phyloP scores from a whole-genome alignment of 2,888 invertebrate genomes.

The Phaedon cochleariae region DNA sequence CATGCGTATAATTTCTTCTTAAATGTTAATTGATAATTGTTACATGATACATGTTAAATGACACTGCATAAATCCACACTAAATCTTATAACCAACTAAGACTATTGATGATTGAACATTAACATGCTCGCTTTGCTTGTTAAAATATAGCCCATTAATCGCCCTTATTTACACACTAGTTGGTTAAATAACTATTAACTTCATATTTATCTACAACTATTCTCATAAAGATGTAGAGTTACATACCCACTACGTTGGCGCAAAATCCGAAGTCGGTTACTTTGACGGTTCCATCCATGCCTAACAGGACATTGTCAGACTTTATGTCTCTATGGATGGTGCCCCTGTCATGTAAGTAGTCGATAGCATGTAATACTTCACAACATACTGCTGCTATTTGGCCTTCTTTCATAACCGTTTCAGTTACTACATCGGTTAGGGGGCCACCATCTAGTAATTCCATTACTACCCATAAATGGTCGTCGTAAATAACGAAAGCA shows the following conservation, averaged over 20 bases:
- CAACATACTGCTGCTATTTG: conserved; percentile 96
- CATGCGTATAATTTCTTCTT: too few species aligned
- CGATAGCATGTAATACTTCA: conserved; percentile 86
- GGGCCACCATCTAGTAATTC: conserved; percentile 95
- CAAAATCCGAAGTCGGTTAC: conserved; percentile 98
- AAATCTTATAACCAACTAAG: too few species aligned
- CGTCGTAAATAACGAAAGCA: conserved; percentile 83
- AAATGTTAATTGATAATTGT: too few species aligned
- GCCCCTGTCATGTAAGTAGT: conserved; percentile 87
- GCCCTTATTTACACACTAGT: too few species aligned
- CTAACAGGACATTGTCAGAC: conserved; percentile 95
- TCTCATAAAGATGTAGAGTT: too few species aligned
- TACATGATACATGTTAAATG: too few species aligned
- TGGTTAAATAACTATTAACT: too few species aligned
- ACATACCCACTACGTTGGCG: conserved; percentile 94
- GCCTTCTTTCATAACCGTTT: conserved; percentile 95
- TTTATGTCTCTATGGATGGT: conserved; percentile 96
- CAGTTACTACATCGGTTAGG: conserved; percentile 95
- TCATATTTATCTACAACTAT: too few species aligned
- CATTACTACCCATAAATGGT: conserved; percentile 97
- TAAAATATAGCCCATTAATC: too few species aligned
- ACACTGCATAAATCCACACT: too few species aligned
- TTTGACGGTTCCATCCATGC: conserved; percentile 91
- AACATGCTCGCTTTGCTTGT: too few species aligned
- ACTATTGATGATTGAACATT: too few species aligned